These are phyloP conservation scores for Danio rerio DNA, from an alignment of 2,113 vertebrate genomes.

Conservation along the genomic window GRCz12tu NC_133184.1:44503001-44503500, in stretches of 20 bases:
- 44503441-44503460: conserved; percentile 93
- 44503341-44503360: conserved; percentile 92
- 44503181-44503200: conserved; percentile 87
- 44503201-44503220: conserved; percentile 90
- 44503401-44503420: conserved; percentile 87
- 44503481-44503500: conserved; percentile 91
- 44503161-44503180: conserved; percentile 95
- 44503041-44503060: conserved; percentile 92
- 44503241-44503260: conserved; percentile 91
- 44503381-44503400: conserved; percentile 93
- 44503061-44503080: conserved; percentile 90
- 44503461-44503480: conserved; percentile 95
- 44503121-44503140: conserved; percentile 94
- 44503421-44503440: conserved; percentile 93
- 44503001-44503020: conserved; percentile 91
- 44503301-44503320: conserved; percentile 94
- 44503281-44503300: conserved; percentile 98
- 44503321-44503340: conserved; percentile 91
- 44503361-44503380: conserved; percentile 93
- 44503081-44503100: conserved; percentile 94
- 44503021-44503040: conserved; percentile 89
- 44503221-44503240: conserved; percentile 93
- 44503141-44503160: conserved; percentile 95
- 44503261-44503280: conserved; percentile 92
- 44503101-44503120: conserved; percentile 90